Evolutionary conservation across 2,888 invertebrate genomes (phyloP).

Genomic region (Scotopteryx bipunctaria): DNA sequence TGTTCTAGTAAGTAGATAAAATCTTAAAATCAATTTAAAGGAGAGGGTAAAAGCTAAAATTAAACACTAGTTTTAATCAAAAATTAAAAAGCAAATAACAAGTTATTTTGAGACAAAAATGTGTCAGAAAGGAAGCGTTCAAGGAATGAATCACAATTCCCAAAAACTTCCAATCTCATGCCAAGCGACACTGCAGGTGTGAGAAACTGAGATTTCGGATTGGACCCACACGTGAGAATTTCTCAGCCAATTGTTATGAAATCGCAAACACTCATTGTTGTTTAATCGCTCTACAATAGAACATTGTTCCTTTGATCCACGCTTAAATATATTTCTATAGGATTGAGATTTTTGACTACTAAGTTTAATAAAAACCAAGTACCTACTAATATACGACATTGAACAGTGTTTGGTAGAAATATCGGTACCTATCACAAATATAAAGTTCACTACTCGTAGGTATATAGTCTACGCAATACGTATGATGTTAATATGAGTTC

Average conservation of each 20-base stretch:
- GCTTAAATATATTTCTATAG: constrained; percentile 44
- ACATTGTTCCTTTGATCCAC: constrained; percentile 61
- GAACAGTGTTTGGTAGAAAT: no score
- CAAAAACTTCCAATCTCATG: constrained; percentile 31
- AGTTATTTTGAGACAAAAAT: not conserved
- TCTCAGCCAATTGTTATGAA: constrained; percentile 70
- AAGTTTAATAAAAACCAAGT: no score
- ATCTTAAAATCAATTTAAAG: no score
- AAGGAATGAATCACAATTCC: constrained; percentile 17
- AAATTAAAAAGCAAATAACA: no score
- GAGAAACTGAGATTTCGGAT: constrained; percentile 48
- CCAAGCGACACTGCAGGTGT: constrained; percentile 48
- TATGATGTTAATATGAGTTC: not conserved
- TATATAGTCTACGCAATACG: not conserved
- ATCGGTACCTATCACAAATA: no score
- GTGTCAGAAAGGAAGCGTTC: not conserved
- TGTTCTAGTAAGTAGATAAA: no score
- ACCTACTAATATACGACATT: no score
- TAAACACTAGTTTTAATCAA: no score
- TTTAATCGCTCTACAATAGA: constrained; percentile 67
- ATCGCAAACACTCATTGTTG: constrained; percentile 67
- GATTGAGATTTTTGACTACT: constrained; percentile 26
- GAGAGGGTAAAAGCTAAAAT: no score
- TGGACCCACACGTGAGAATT: constrained; percentile 66
- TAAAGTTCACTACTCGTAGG: no score